Percentiles rank a stretch among this genome's conserved stretches.
Conservation (phyloP, 2,797 vertebrate genomes). For the Cyclura pinguis region DNA sequence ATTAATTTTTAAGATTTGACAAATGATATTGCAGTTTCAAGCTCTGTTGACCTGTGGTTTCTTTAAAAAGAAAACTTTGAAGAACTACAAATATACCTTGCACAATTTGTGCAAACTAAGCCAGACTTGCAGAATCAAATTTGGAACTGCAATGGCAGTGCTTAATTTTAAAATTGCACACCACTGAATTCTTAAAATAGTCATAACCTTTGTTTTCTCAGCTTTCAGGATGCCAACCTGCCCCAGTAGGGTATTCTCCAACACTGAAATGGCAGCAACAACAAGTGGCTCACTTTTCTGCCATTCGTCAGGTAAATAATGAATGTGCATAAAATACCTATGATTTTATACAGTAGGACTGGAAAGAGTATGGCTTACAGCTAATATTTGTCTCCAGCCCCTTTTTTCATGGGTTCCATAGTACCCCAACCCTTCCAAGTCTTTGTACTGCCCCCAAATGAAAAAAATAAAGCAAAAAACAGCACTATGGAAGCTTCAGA, state of each 20-base stretch:
- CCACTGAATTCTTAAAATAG: not conserved
- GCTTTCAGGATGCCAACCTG: constrained; percentile 91
- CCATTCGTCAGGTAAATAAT: constrained; percentile 88
- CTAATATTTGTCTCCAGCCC: no score
- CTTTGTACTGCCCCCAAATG: no score
- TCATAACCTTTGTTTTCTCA: constrained; percentile 63
- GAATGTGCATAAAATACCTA: constrained; percentile 13
- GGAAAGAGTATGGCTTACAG: no score
- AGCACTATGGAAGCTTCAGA: no score
- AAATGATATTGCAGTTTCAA: not conserved
- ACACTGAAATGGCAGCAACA: constrained; percentile 92
- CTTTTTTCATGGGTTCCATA: no score
- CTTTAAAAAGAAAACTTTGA: not conserved
- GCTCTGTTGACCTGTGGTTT: not conserved
- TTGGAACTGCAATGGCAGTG: not conserved
- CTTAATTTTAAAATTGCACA: constrained; percentile 14
- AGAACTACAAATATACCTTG: not conserved
- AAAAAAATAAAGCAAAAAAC: no score
- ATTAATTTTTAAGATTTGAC: not conserved
- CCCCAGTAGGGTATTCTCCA: constrained; percentile 91
- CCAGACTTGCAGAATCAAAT: constrained; percentile 16
- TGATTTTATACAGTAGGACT: not conserved
- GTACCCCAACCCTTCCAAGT: no score
- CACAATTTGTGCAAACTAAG: constrained; percentile 1
- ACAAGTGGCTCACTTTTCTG: constrained; percentile 92